Base-by-base conservation (phyloP, 2,113 vertebrate species). In the Lamprotornis superbus region DNA sequence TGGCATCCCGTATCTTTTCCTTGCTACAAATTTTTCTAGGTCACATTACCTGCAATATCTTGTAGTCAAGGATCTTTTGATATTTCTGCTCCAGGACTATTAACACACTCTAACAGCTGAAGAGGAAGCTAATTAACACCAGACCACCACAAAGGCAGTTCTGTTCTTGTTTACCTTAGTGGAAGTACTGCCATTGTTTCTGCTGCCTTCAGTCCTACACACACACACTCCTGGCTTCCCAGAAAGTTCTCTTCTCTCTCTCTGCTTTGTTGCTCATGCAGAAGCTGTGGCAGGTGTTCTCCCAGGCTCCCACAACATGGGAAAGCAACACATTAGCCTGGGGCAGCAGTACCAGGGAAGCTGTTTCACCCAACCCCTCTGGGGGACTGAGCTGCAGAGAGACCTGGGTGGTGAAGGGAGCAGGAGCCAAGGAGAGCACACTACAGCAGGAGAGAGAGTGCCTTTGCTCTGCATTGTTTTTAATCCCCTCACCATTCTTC, bases 391-490 rank as follows among this genome's bases (percentile, higher is more conserved):
- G 49, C 9, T 53, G 52, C 4, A 63, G 53, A 85, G n/a, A 47
- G 1, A 1, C 12, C 15, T 2, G 24, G 64, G 46, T 6, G 13
- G 25, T 11, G 18, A 27, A 61, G 17, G 18, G 28, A 6, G 12
- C 1, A 0, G 24, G 5, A 68, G 27, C 23, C n/a, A 63, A 40
- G 50, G 33, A 39, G 25, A 52, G 10, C 30, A 63, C 1, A 0
- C 42, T 11, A 47, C 50, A 71, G 60, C 4, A n/a, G 46, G 42
- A 55, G 35, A 53, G 0, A 9, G 19, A 80, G 19, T 11, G 15
- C 39, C 35, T 96, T 87, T 4, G 2, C 69, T 87, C 63, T 50
- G 35, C 46, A 21, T 18, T 76, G 63, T 39, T 75, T 94, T 87
- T 89, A 47, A 88, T 85, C 71, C 69, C 70, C 63, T 83, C 37